Percentiles rank a stretch among this genome's conserved stretches.
Evolutionary conservation across 2,113 vertebrate species (phyloP).

Genomic region (Gadus macrocephalus): DNA sequence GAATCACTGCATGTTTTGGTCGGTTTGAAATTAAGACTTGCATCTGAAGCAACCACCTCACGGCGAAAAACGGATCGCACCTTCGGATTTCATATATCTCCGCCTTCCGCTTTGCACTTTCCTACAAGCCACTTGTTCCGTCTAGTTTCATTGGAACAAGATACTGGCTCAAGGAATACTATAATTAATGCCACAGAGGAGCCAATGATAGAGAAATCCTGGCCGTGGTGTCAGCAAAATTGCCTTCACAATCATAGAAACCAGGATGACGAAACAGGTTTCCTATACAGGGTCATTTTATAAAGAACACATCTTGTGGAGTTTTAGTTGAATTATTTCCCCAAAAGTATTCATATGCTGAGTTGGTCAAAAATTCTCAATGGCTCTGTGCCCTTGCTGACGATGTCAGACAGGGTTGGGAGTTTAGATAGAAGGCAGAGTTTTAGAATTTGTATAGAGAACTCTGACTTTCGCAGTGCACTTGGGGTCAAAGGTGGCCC

Average conservation of each 20-base stretch:
- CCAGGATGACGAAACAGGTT: neutral
- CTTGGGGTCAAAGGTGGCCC: conserved; percentile 47
- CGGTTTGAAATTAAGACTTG: neutral
- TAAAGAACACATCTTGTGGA: neutral
- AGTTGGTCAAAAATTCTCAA: neutral
- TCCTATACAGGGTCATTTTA: neutral
- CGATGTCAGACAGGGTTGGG: neutral
- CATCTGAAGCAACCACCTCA: neutral
- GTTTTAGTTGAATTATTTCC: neutral
- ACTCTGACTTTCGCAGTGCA: conserved; percentile 34
- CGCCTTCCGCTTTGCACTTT: neutral
- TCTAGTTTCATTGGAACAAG: neutral
- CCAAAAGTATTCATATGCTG: neutral
- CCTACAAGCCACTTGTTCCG: neutral
- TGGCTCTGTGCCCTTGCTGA: conserved; percentile 8
- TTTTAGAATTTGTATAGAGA: conserved; percentile 21
- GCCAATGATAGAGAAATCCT: neutral
- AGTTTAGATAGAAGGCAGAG: neutral
- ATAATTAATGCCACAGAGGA: neutral
- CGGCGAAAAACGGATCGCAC: neutral
- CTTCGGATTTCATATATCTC: neutral
- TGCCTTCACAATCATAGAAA: neutral
- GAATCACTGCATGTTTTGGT: neutral
- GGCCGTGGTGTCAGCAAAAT: neutral
- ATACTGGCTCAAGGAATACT: neutral